Evolutionary conservation across 2,888 invertebrate species (phyloP).

Genomic region (Ectropis crepuscularia): DNA sequence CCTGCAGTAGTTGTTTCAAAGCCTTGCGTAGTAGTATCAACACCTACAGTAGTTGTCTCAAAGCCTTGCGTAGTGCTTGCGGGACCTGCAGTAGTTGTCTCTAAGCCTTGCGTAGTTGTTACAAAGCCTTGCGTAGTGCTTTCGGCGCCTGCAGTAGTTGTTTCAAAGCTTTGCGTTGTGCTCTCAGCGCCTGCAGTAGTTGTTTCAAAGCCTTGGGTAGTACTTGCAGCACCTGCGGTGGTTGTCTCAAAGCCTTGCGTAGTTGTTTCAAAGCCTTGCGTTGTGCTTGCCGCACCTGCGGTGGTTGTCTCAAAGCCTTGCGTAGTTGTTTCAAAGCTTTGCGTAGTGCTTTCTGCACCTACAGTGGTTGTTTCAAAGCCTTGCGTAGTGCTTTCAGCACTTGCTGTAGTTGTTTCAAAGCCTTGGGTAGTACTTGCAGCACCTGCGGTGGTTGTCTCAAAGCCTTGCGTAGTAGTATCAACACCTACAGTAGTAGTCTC

Average conservation of each 20-base stretch:
- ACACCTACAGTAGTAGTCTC: slow-evolving; percentile 4
- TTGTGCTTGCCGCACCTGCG: not conserved
- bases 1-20: not conserved
- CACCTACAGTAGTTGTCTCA: not conserved
- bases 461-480: not conserved
- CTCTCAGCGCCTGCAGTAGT: slow-evolving; percentile 2
- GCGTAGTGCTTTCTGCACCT: too few species aligned
- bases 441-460: not conserved
- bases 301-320: not conserved
- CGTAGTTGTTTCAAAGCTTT: not conserved
- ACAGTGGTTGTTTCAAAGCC: too few species aligned
- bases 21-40: not conserved
- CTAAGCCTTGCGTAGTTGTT: too few species aligned
- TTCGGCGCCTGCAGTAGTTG: too few species aligned
- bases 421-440: too few species aligned
- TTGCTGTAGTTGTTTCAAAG: too few species aligned
- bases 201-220: not conserved
- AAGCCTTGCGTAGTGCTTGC: too few species aligned
- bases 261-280: not conserved
- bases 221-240: too few species aligned
- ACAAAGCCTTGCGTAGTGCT: too few species aligned
- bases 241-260: too few species aligned
- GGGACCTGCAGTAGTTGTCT: not conserved
- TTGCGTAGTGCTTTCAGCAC: too few species aligned
- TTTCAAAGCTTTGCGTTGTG: too few species aligned